Evolutionary conservation across 2,797 vertebrate species (phyloP), one percentile per base, ranked within the genome.

Genomic region (Australoheros facetus): DNA sequence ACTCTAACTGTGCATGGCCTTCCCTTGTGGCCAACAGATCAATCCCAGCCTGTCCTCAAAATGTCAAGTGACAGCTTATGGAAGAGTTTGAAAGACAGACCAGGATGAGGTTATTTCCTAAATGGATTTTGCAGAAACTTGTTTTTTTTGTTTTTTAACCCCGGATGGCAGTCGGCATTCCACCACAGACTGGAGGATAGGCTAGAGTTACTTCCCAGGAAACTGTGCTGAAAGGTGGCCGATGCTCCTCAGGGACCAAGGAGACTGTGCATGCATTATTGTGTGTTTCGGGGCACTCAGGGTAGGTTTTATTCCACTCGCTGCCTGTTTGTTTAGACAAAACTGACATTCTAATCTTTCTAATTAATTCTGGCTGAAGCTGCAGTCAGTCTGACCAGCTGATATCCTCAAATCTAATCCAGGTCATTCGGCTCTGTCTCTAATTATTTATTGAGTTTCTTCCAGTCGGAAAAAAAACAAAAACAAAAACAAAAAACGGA

Each of bases 371-470:
- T 78, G 90, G 82, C 87, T 81, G 87, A 85, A 79, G 81, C 75
- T 34, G 78, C 58, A 42, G 59, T 80, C 56, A 42, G 57, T 80
- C 86, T 83, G 90, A 88, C 83, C 91, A 87, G 87, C 88, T 84
- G 76, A 91, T 89, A 90, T 91, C 89, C 82, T 83, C 82, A 84
- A 87, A 91, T 91, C 89, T 86, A 92, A 94, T 93, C 88, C 86
- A 71, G 89, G 92, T 92, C 83, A 91, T 93, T 93, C 83, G 71
- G 75, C 83, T 83, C 60, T 23, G 73, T 79, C 79, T 89, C 77
- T 95, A 92, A 94, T 93, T 93, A 92, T 92, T 93, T 93, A 95
- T 93, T 84, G 92, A 92, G 83, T 87, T 93, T 85, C 23, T 77
- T 75, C 60, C 55, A 74, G 62, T 37, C 48, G 58, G 57, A 53